A percentile compares a stretch with the other conserved stretches of the same genome.
phyloP scores from a whole-genome alignment of 2,113 vertebrate genomes.

The Actenoides hombroni region DNA sequence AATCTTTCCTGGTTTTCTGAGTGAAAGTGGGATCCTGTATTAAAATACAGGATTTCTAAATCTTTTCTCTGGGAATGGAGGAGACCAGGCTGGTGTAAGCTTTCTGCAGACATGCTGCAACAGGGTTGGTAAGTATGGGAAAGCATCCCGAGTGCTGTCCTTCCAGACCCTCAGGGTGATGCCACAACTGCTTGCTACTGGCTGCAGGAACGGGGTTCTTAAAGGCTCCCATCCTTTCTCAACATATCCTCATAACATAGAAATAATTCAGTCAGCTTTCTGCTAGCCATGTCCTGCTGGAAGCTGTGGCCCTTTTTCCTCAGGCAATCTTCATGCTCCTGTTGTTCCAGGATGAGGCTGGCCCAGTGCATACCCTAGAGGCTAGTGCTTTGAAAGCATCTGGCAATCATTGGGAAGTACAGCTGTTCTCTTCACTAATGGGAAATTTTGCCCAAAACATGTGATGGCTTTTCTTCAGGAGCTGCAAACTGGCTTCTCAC shows the following conservation, averaged over 20 bases:
- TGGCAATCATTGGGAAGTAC: not conserved
- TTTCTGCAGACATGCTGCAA: accelerated
- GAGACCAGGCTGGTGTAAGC: not conserved
- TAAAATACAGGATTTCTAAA: not conserved
- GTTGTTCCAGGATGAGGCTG: not conserved
- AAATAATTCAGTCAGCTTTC: not conserved
- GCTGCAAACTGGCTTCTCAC: not conserved
- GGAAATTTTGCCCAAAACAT: not conserved
- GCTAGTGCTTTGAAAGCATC: not conserved
- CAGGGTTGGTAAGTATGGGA: not conserved
- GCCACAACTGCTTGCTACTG: not conserved
- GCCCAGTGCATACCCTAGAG: not conserved
- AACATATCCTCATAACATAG: not conserved
- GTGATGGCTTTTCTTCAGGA: not conserved
- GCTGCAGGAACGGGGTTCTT: not conserved
- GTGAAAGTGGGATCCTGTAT: not conserved
- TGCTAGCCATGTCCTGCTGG: not conserved
- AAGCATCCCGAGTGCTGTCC: not conserved
- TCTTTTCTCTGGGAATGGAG: not conserved
- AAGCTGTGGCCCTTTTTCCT: not conserved
- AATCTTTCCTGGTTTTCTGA: not conserved
- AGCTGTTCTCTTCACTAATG: not conserved
- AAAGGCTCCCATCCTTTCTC: accelerated
- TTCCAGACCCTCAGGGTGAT: not conserved
- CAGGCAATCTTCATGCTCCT: not conserved